Conservation (phyloP, 2,888 invertebrate genomes). For the Tachina lurida region DNA sequence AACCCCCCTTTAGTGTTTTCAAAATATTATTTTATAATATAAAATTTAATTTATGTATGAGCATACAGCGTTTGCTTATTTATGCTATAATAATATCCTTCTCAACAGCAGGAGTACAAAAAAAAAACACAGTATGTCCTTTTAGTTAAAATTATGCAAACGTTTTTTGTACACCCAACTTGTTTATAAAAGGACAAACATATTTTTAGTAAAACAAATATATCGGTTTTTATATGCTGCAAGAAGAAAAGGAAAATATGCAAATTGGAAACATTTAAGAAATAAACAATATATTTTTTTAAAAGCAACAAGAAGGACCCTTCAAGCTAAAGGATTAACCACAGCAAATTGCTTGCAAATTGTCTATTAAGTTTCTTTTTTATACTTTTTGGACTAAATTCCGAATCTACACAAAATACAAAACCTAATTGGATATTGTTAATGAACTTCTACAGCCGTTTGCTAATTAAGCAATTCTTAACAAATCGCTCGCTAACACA, state of each 20-base stretch:
- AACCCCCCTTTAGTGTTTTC: not conserved
- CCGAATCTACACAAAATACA: not conserved
- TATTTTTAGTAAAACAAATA: not conserved
- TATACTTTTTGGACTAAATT: not conserved
- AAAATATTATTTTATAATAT: not conserved
- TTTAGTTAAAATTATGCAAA: constrained; percentile 17
- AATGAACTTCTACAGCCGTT: constrained; percentile 13
- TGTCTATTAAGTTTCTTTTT: not conserved
- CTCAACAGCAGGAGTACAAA: not conserved
- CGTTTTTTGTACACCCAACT: not conserved
- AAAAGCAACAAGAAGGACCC: constrained; percentile 3
- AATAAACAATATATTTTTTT: constrained; percentile 1
- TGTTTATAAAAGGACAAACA: not conserved
- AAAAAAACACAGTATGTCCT: not conserved
- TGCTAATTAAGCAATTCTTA: not conserved
- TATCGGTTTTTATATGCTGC: not conserved
- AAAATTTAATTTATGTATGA: not conserved
- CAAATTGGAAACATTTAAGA: constrained; percentile 14
- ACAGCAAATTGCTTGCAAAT: constrained; percentile 17
- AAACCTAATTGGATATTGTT: constrained; percentile 17
- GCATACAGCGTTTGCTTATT: not conserved
- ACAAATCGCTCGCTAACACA: not conserved
- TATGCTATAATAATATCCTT: constrained; percentile 11
- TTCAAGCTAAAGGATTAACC: constrained; percentile 19
- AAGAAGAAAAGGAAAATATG: constrained; percentile 15